Base-by-base conservation (phyloP, 2,113 vertebrate genomes). In the Callaeas wilsoni region DNA sequence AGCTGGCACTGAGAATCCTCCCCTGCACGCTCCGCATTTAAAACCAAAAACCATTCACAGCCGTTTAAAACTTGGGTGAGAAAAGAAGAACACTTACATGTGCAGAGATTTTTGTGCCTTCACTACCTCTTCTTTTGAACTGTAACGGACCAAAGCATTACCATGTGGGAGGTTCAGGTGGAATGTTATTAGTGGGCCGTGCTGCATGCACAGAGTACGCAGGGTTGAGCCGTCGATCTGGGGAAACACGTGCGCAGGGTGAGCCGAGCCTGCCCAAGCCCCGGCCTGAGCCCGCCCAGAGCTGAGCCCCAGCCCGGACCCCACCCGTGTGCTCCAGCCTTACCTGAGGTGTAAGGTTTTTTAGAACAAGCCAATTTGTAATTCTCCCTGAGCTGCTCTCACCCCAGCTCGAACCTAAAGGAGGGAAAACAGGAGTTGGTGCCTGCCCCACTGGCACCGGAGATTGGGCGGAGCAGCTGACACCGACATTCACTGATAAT, bases 91-190 rank as follows among this genome's bases (percentile, higher is more conserved):
- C 19, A 97, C 99, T 99, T 96, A 99, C 99, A 99, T 99, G 99
- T 99, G 99, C 98, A 99, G 99, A 98, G 99, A 99, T 98, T 99
- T 99, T 97, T 99, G 99, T 98, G 99, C 99, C 98, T 99, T 99
- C 96, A 99, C 98, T 87, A 99, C 99, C 98, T 99, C 99, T 96
- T 99, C 99, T 97, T 99, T 99, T 92, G 99, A 99, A 98, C 99
- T 99, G 98, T 99, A 99, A 97, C 99, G 99, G 97, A 99, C 99
- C 96, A 99, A 98, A 84, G 99, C 99, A 71, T 98, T 99, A 87
- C 99, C 99, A 16, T 99, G 99, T 29, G 99, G 99, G 98, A 99
- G 99, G 98, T 99, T 99, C 98, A 99, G 99, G 98, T 99, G 99
- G 99, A 99, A 99, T 99, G 99, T 99, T 97, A 99, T 99, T 95